Percentiles rank a stretch among this genome's conserved stretches.
phyloP scores from a whole-genome alignment of 1,140 invertebrate species.

The Macrocentrus cingulum region DNA sequence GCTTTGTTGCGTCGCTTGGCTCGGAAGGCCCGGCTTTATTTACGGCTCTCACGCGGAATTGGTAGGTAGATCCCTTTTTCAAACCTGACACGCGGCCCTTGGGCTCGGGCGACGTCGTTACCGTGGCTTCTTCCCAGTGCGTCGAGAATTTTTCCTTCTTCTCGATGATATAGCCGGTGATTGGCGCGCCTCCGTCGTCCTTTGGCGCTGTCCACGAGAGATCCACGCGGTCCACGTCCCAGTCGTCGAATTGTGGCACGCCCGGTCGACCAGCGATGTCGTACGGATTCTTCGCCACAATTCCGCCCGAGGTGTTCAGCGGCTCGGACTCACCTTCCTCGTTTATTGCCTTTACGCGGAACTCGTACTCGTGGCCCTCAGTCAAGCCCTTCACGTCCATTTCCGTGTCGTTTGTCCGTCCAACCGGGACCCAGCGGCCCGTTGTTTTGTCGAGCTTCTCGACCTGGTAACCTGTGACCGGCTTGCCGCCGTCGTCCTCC shows the following conservation, averaged over 20 bases:
- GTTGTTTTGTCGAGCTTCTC: conserved; percentile 95
- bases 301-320: conserved; percentile 81
- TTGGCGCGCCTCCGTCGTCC: conserved; percentile 88
- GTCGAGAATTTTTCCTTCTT: conserved; percentile 91
- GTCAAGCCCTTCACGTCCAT: conserved; percentile 89
- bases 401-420: conserved; percentile 82
- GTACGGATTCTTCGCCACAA: conserved; percentile 92
- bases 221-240: conserved; percentile 90
- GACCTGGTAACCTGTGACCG: conserved; percentile 93
- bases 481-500: conserved; percentile 96
- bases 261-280: conserved; percentile 88
- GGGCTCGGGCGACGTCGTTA: conserved; percentile 74
- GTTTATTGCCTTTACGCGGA: conserved; percentile 96
- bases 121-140: conserved; percentile 86
- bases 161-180: conserved; percentile 94
- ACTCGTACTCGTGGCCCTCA: conserved; percentile 94
- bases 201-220: conserved; percentile 92
- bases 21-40: conserved; percentile 94
- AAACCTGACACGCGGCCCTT: conserved; percentile 83
- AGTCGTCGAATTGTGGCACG: conserved; percentile 86
- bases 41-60: conserved; percentile 89
- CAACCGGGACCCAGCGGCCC: conserved; percentile 91
- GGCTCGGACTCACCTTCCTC: conserved; percentile 97
- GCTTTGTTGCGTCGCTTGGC: conserved; percentile 84
- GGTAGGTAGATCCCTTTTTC: conserved; percentile 89